These are phyloP conservation scores for Tipula lateralis DNA, from an alignment of 2,888 invertebrate species.

Conservation along the genomic window DNA sequence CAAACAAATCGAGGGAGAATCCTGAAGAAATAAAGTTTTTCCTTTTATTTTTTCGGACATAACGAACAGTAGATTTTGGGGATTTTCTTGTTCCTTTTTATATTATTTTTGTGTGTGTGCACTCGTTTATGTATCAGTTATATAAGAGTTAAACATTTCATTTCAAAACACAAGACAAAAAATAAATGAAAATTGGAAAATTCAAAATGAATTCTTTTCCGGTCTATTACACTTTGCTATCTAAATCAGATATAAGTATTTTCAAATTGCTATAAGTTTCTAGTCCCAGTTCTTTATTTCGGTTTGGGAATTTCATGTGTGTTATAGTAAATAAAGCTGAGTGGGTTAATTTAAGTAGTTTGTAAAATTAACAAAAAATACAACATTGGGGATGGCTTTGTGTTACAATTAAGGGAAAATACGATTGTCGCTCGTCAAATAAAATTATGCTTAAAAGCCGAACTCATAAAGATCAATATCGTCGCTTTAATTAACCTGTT, in stretches of 20 bases:
- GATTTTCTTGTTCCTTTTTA: background rate
- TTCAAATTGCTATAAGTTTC: background rate
- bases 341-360: background rate
- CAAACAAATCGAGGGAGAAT: background rate
- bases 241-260: conserved; percentile 19
- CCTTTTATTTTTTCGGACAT: background rate
- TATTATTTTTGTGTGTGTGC: background rate
- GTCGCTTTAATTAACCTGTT: no score
- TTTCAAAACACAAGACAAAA: background rate
- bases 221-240: background rate
- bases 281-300: no score
- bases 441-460: no score
- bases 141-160: background rate
- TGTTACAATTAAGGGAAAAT: background rate
- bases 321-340: background rate
- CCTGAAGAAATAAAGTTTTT: background rate
- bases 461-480: no score
- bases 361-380: background rate
- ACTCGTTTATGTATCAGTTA: background rate
- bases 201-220: conserved; percentile 11
- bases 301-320: no score
- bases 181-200: background rate
- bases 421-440: background rate
- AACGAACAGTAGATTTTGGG: background rate
- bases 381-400: background rate